Conservation (phyloP, 30 jellyfish, hydroid and myxozoan genomes). For the Catostylus mosaicus region DNA sequence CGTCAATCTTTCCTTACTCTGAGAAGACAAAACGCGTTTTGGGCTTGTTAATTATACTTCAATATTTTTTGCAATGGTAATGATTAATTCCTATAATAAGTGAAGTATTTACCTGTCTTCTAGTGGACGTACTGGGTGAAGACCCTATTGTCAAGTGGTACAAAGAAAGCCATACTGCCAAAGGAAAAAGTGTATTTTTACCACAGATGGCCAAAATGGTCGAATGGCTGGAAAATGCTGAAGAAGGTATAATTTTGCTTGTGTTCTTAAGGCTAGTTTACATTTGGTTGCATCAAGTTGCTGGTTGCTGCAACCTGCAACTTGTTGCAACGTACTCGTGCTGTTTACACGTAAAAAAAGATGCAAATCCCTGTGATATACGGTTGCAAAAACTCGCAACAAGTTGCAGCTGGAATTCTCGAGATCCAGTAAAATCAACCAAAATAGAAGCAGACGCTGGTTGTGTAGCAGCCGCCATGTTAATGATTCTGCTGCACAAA, state of each 20-base stretch:
- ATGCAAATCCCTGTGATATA: not conserved
- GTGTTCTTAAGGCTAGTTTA: constrained; percentile 7
- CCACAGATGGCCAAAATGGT: constrained; percentile 98
- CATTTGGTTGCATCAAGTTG: constrained; percentile 16
- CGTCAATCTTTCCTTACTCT: too few species aligned
- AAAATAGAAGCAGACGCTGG: constrained; percentile 23
- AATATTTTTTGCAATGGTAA: not conserved
- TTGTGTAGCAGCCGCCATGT: constrained; percentile 3
- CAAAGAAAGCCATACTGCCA: constrained; percentile 79
- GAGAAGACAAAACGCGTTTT: too few species aligned
- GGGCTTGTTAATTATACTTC: too few species aligned
- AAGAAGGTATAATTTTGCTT: constrained; percentile 96
- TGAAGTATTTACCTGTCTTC: not conserved
- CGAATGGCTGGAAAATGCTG: constrained; percentile 96
- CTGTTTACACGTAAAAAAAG: constrained; percentile 22
- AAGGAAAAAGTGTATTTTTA: constrained; percentile 94
- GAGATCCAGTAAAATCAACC: constrained; percentile 15
- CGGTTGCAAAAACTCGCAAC: constrained; percentile 10
- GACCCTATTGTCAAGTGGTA: constrained; percentile 96
- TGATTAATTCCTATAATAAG: not conserved
- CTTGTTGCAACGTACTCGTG: constrained; percentile 10
- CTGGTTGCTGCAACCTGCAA: constrained; percentile 27
- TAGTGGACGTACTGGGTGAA: constrained; percentile 98
- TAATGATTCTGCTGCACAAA: constrained; percentile 7
- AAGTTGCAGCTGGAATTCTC: constrained; percentile 3